Evolutionary conservation across 2,113 vertebrate genomes (phyloP), one percentile per base, ranked within the genome.

Genomic region (Crotalus helleri): DNA sequence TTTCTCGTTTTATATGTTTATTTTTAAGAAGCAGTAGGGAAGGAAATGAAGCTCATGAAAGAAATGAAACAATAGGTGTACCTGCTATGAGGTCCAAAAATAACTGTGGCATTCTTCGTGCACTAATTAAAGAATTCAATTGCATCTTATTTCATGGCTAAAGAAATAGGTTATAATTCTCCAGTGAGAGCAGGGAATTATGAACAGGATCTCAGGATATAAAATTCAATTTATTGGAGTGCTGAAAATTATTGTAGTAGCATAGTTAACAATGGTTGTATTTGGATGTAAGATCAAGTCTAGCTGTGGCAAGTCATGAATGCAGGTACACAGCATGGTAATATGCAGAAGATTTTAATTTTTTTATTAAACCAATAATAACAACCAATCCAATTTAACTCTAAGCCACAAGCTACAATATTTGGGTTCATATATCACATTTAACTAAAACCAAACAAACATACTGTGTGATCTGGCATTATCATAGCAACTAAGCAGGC

Each of bases 31-130:
- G 2, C 33, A 24, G 46, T 92, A 23, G 1, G 58, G 53, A 4
- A 0, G 91, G 59, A 94, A 94, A 61, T 89, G 1, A 6, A 6
- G 0, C 0, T 1, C 85, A 44, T 19, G 69, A 49, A 44, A 87
- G 64, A 44, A 12, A 87, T 8, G 39, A 92, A 46, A 0, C 54
- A 29, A 49, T 55, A 51, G 49, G 44, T n/a, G 89, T 24, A 0
- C 0, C 0, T 81, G 26, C n/a, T 1, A 4, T 0, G 0, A 33
- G 94, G 61, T 94, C 91, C 0, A 0, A 0, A 90, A 49, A 19
- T 23, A 57, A 89, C 12, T 0, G 0, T 51, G 93, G 51, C 26
- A 0, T 93, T 89, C 85, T 89, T 33, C 1, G 49, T 91, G 53
- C 39, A 53, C 2, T 58, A 0, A 91, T 94, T 94, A 39, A 0